Evolutionary conservation across 2,888 invertebrate species (phyloP), one percentile per base, ranked within the genome.

Genomic region (Metalampra italica): DNA sequence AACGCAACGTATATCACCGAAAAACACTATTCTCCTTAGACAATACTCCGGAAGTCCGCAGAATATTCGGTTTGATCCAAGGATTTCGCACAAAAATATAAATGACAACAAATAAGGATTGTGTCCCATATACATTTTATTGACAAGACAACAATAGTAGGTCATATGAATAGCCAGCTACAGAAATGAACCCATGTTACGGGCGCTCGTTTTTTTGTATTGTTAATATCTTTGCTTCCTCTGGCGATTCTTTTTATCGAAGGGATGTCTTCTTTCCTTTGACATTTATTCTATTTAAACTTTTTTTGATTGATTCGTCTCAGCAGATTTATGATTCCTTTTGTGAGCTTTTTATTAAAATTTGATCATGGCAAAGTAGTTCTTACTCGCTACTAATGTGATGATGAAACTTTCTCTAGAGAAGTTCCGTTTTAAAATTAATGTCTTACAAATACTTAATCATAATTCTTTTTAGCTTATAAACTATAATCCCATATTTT

Each of bases 91-190:
- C 73, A 73, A 77, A 72, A 73, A 74, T 67, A 82, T 73, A 81
- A 77, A 82, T 74, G 82, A 79, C 79, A 83, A 79, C 77, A 83
- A 86, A 85, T 80, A 82, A 65, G 68, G 67, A 71, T 75, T 80
- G 71, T 69, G 62, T 70, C 62, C 67, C 61, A 52, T 67, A 65
- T 63, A 62, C 57, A 63, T 68, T 65, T 67, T 71, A 75, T 77
- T 78, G 71, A 71, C 68, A 60, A 53, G 51, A 47, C 51, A 45
- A 80, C 77, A 75, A 78, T 68, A 59, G 58, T 9, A 47, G 13
- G 41, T 56, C 57, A 59, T 57, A 57, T 71, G 75, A 78, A 78
- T 74, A 62, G 50, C 34, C 34, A 30, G 9, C 32, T 32, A 36
- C 29, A 59, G 57, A 60, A 54, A 53, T 61, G 60, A 59, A 59